Conservation (phyloP, 2,888 invertebrate species). For the Scotopteryx bipunctaria region DNA sequence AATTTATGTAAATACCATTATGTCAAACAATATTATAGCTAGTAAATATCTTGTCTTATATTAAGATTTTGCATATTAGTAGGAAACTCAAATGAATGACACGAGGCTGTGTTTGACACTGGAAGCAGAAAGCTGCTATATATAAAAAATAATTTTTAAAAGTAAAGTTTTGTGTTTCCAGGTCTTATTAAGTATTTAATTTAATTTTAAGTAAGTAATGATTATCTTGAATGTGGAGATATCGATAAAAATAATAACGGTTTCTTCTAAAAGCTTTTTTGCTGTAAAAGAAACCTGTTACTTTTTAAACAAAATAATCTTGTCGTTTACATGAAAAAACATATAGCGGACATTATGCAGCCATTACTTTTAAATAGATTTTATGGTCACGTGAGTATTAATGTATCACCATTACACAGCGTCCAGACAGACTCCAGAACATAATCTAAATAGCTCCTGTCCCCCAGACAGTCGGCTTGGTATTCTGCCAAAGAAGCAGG, state of each 20-base stretch:
- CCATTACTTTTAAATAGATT: constrained; percentile 23
- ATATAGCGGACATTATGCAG: constrained; percentile 9
- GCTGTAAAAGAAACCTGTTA: too few relatives aligned
- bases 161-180: constrained; percentile 22
- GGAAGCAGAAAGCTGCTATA: constrained; percentile 15
- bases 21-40: constrained; percentile 29
- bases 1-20: constrained; percentile 33
- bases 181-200: constrained; percentile 5
- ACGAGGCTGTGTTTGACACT: constrained; percentile 22
- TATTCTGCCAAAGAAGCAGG: constrained; percentile 52
- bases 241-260: constrained; percentile 29
- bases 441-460: constrained; percentile 48
- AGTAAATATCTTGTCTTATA: constrained; percentile 28
- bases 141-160: background rate
- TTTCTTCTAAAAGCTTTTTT: too few relatives aligned
- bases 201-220: constrained; percentile 7
- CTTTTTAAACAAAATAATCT: background rate
- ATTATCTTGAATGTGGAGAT: constrained; percentile 26
- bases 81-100: constrained; percentile 34
- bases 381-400: constrained; percentile 19
- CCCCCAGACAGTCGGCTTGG: constrained; percentile 54
- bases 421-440: constrained; percentile 51
- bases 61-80: constrained; percentile 26
- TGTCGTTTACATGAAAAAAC: constrained; percentile 13
- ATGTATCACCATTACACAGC: constrained; percentile 32